Conservation (phyloP, 2,113 vertebrate genomes). For the Misgurnus mizolepis region DNA sequence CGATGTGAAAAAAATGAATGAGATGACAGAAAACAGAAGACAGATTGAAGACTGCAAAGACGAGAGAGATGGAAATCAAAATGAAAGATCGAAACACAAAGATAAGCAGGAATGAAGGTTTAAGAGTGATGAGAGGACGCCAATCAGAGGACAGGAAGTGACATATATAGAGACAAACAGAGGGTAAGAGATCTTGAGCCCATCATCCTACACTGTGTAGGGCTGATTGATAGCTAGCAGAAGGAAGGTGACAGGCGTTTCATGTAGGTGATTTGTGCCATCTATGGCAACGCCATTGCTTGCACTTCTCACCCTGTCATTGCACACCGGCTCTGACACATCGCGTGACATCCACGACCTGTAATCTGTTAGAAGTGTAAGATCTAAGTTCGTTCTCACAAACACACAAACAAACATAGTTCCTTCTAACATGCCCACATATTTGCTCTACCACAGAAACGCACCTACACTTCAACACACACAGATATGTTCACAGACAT, state of each 20-base stretch:
- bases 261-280: constrained; percentile 67
- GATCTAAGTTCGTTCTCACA: constrained; percentile 30
- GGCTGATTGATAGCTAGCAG: constrained; percentile 75
- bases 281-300: constrained; percentile 43
- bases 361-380: constrained; percentile 72
- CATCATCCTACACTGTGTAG: constrained; percentile 34
- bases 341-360: constrained; percentile 63
- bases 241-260: constrained; percentile 73
- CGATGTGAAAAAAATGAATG: constrained; percentile 41
- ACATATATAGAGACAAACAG: constrained; percentile 33
- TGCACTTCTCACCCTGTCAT: constrained; percentile 24
- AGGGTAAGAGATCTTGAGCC: constrained; percentile 52
- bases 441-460: neutral
- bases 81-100: constrained; percentile 30
- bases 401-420: constrained; percentile 7
- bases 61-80: constrained; percentile 29
- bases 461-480: neutral
- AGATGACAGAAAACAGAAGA: constrained; percentile 39
- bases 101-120: constrained; percentile 36
- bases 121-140: constrained; percentile 39
- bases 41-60: constrained; percentile 33
- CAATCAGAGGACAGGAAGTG: constrained; percentile 32
- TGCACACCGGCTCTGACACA: neutral
- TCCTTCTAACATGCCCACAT: neutral
- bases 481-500: neutral